A percentile compares a stretch with the other conserved stretches of the same genome.
These are phyloP conservation scores for Eucera pruinosa DNA, from an alignment of 2,888 invertebrate species.

Conservation along the genomic window DNA sequence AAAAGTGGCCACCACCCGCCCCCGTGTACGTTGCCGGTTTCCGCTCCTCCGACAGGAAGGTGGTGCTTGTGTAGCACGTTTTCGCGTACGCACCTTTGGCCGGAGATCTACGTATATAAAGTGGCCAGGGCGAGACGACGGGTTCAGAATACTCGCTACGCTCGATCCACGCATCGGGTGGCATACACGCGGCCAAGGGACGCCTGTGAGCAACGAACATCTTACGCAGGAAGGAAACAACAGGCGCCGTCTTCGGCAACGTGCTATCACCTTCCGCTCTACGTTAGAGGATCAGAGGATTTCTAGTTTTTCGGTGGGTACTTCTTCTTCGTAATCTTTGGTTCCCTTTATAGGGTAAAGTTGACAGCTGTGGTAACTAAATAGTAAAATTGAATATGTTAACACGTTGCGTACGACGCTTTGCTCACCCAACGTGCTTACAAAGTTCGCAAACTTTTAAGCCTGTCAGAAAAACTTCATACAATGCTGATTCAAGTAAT, in stretches of 20 bases:
- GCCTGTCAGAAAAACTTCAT: too few species aligned
- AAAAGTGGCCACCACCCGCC: slow-evolving; percentile 65
- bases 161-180: slow-evolving; percentile 77
- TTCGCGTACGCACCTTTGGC: slow-evolving; percentile 71
- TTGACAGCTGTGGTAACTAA: too few species aligned
- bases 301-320: slow-evolving; percentile 22
- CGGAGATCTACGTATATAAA: slow-evolving; percentile 83
- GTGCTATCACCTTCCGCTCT: slow-evolving; percentile 28
- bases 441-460: too few species aligned
- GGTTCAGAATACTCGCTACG: slow-evolving; percentile 82
- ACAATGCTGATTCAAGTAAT: too few species aligned
- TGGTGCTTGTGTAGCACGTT: slow-evolving; percentile 68
- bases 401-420: too few species aligned
- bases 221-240: slow-evolving; percentile 30
- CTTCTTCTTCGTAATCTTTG: too few species aligned
- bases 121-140: slow-evolving; percentile 80
- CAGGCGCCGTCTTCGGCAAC: slow-evolving; percentile 6
- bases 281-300: neutral
- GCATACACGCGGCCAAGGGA: slow-evolving; percentile 16
- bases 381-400: too few species aligned
- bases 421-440: too few species aligned
- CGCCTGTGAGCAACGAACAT: slow-evolving; percentile 10
- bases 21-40: slow-evolving; percentile 28
- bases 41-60: slow-evolving; percentile 70
- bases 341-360: too few species aligned